phyloP scores from a whole-genome alignment of 2,888 invertebrate genomes.

The Agapostemon virescens region DNA sequence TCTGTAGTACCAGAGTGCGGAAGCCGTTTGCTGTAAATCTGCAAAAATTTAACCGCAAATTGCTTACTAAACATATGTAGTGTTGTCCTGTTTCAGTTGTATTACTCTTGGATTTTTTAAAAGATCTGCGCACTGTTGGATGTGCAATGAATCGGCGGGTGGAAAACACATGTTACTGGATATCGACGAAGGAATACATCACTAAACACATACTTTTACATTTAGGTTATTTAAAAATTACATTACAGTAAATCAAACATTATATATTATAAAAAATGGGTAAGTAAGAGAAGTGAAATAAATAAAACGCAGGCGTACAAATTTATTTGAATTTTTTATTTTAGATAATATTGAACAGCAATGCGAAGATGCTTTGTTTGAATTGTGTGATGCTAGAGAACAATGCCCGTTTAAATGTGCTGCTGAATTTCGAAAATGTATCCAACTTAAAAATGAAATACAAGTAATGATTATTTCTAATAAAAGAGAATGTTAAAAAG shows the following conservation, averaged over 20 bases:
- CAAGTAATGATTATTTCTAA: constrained; percentile 55
- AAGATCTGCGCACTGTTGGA: no score
- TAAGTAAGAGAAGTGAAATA: constrained; percentile 1
- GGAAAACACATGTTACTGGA: no score
- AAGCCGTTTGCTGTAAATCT: no score
- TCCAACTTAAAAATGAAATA: constrained; percentile 66
- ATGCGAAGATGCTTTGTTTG: constrained; percentile 73
- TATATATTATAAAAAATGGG: constrained; percentile 31
- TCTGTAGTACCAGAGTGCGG: no score
- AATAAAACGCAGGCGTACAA: neutral
- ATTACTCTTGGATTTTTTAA: no score
- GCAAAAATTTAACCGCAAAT: no score
- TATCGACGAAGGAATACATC: no score
- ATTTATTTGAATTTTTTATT: constrained; percentile 17
- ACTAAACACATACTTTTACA: neutral
- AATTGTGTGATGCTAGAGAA: constrained; percentile 73
- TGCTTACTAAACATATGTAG: no score
- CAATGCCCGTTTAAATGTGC: constrained; percentile 70
- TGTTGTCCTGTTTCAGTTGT: no score
- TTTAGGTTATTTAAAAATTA: neutral
- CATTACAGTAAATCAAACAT: neutral
- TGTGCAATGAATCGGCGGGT: no score
- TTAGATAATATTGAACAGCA: constrained; percentile 69
- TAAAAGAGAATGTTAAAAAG: neutral
- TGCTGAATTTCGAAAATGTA: constrained; percentile 67